Evolutionary conservation across 37 sponge, comb jelly and placozoan species (phyloP).

Genomic region (Aphrocallistes beatrix): DNA sequence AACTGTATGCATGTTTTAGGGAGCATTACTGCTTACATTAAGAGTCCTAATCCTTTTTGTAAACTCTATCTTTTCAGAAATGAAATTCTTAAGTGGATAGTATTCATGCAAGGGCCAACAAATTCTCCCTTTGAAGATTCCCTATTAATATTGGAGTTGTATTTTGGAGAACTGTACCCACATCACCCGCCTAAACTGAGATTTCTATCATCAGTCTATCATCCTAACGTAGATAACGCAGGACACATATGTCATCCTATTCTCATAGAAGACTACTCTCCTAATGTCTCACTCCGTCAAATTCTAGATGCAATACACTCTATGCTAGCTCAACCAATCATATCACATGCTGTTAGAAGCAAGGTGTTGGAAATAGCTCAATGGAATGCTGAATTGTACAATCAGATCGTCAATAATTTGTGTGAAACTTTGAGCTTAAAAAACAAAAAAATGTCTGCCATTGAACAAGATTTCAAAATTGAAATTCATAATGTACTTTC

Average conservation of each 20-base stretch:
- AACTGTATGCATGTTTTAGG: neutral
- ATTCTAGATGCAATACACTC: neutral
- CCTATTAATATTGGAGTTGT: neutral
- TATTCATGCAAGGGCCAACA: neutral
- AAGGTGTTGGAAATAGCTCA: neutral
- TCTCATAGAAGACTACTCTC: neutral
- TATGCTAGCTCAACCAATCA: neutral
- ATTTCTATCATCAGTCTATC: neutral
- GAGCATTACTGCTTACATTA: neutral
- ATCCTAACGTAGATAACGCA: neutral
- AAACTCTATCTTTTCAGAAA: neutral
- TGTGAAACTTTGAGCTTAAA: neutral
- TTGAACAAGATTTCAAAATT: neutral
- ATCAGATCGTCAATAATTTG: neutral
- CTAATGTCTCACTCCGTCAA: neutral
- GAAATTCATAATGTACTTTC: no score
- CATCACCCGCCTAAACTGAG: neutral
- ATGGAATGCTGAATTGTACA: neutral
- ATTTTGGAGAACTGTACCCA: neutral
- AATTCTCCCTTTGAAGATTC: slow-evolving; percentile 2
- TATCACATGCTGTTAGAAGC: neutral
- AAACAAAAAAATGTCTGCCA: neutral
- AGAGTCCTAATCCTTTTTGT: neutral
- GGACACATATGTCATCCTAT: neutral
- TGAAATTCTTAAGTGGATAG: neutral